Evolutionary conservation across 2,888 invertebrate species (phyloP).

Genomic region (Heliconius ethilla): DNA sequence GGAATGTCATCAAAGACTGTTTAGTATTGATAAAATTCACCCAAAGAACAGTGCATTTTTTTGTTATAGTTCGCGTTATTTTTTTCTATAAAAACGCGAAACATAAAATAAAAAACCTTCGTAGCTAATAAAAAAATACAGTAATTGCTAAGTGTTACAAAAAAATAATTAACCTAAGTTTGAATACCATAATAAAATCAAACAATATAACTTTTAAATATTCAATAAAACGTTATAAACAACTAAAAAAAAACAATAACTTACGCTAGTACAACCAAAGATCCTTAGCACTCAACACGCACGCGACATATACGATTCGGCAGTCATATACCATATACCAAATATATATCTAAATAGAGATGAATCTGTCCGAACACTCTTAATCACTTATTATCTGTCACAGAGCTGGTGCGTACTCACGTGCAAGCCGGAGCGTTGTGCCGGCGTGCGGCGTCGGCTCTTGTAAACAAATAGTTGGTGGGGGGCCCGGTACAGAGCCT

Average conservation of each 20-base stretch:
- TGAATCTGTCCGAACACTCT: conserved; percentile 34
- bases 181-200: not conserved
- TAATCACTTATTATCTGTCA: conserved; percentile 55
- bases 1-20: conserved; percentile 54
- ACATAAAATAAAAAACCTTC: not conserved
- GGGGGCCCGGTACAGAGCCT: conserved; percentile 80
- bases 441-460: conserved; percentile 71
- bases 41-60: not conserved
- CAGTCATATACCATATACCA: not conserved
- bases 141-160: not conserved
- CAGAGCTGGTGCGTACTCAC: conserved; percentile 64
- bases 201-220: not conserved
- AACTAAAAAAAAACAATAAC: conserved; percentile 42
- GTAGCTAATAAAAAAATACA: not conserved
- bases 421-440: conserved; percentile 74
- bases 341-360: not conserved
- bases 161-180: not conserved
- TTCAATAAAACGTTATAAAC: not conserved
- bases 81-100: not conserved
- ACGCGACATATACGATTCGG: conserved; percentile 28
- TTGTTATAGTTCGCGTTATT: not conserved
- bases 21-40: conserved; percentile 16
- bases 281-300: conserved; percentile 37
- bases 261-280: conserved; percentile 62
- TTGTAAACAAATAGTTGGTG: conserved; percentile 80